Evolutionary conservation across 2,113 vertebrate species (phyloP), one percentile per base, ranked within the genome.

Genomic region (Xiphophorus maculatus): DNA sequence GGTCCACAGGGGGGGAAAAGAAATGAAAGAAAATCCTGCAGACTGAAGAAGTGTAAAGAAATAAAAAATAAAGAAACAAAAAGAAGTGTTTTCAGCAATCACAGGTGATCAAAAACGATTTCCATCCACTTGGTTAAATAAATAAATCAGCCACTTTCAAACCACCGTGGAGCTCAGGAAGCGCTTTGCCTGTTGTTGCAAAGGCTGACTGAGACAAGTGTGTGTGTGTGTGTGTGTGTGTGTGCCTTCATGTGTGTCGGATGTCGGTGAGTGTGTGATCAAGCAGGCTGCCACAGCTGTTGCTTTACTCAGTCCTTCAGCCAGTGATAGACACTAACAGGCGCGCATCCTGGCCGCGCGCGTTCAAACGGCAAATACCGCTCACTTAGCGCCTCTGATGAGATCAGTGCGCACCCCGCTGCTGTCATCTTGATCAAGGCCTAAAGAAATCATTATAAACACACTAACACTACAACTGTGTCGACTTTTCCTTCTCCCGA

Each of bases 201-300:
- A 11, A 70, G 66, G 81, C 72, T 65, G 83, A 77, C 72, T 72
- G 54, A 85, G 77, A 0, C 44, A 79, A 37, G 3, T 71, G 63
- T 71, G 85, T 85, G 69, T 74, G 80, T 37, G n/a, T n/a, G n/a
- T n/a, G 69, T 86, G 80, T 71, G 80, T 79, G 86, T 88, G 37
- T 40, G 37, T 14, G 75, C 65, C 71, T 63, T 37, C 30, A 48
- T 74, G 80, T 71, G 80, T 80, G 86, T 87, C 79, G 71, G 66
- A 74, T 79, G 74, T 83, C 32, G 4, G 66, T 71, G 85, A 85
- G 69, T 71, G 80, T 37, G 69, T 86, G 87, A 82, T 87, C 75
- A 44, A 70, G 80, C 81, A 79, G 77, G 71, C 63, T 63, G 73
- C 89, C 85, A 80, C 90, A 93, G 88, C 93, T 91, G 90, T 77